Evolutionary conservation across 2,113 vertebrate species (phyloP).

Genomic region (Oncorhynchus tshawytscha): DNA sequence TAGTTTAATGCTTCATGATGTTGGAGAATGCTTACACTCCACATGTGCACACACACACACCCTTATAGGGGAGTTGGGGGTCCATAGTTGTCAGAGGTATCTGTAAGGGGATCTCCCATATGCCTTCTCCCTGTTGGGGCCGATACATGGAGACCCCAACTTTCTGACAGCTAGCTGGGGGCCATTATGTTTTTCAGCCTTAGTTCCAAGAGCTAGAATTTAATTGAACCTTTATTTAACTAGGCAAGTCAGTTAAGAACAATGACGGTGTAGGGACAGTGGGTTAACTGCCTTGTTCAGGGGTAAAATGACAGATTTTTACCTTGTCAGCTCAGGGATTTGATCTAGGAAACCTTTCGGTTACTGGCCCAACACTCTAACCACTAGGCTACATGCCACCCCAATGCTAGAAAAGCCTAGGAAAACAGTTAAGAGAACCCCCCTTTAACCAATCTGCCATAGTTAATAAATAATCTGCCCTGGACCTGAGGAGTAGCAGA

Average conservation of each 20-base stretch:
- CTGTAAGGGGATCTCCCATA: neutral
- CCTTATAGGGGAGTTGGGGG: neutral
- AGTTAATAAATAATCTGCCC: conserved; percentile 5
- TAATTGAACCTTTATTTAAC: too few species aligned
- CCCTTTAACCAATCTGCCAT: conserved; percentile 12
- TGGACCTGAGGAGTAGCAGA: conserved; percentile 24
- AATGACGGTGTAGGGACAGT: too few species aligned
- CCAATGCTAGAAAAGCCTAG: neutral
- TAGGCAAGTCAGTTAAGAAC: too few species aligned
- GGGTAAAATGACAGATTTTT: too few species aligned
- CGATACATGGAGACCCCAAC: neutral
- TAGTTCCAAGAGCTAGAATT: neutral
- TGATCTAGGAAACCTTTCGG: too few species aligned
- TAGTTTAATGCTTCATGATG: neutral
- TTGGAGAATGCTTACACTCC: too few species aligned
- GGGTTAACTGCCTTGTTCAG: too few species aligned
- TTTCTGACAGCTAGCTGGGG: conserved; percentile 2
- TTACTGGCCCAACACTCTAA: too few species aligned
- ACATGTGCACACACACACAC: too few species aligned
- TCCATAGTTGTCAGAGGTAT: neutral
- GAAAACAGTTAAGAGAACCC: conserved; percentile 7
- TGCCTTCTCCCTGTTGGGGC: neutral
- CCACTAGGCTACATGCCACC: too few species aligned
- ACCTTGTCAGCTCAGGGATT: too few species aligned
- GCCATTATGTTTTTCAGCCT: neutral